These are phyloP conservation scores for Sander vitreus DNA, from an alignment of 2,113 vertebrate species.

Conservation along the genomic window DNA sequence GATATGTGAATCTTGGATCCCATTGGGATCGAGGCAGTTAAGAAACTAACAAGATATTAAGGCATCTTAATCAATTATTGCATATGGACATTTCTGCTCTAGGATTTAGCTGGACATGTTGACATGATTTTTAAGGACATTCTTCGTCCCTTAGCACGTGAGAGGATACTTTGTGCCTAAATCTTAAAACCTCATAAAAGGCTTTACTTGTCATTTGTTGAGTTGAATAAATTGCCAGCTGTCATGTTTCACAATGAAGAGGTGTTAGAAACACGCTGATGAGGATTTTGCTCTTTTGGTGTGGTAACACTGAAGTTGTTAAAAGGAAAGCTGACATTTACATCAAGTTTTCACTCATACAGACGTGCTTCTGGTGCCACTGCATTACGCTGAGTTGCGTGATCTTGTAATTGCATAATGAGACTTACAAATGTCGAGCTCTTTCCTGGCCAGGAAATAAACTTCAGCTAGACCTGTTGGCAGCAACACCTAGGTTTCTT, in stretches of 20 bases:
- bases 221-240: conserved; percentile 30
- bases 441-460: conserved; percentile 11
- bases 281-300: neutral
- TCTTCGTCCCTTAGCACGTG: neutral
- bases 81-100: neutral
- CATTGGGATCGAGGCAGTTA: neutral
- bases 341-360: conserved; percentile 11
- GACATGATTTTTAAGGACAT: conserved; percentile 6
- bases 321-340: conserved; percentile 26
- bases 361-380: neutral
- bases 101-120: conserved; percentile 1
- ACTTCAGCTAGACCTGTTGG: conserved; percentile 32
- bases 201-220: conserved; percentile 5
- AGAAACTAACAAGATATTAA: neutral
- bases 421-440: conserved; percentile 6
- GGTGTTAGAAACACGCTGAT: conserved; percentile 4
- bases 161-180: neutral
- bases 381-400: neutral
- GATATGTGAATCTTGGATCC: neutral
- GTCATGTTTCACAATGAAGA: neutral
- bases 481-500: conserved; percentile 54
- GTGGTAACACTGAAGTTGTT: neutral
- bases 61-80: neutral
- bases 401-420: conserved; percentile 3
- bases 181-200: neutral